A percentile compares a stretch with the other conserved stretches of the same genome.
Evolutionary conservation across 2,113 vertebrate species (phyloP).

Genomic region (Thomomys bottae): DNA sequence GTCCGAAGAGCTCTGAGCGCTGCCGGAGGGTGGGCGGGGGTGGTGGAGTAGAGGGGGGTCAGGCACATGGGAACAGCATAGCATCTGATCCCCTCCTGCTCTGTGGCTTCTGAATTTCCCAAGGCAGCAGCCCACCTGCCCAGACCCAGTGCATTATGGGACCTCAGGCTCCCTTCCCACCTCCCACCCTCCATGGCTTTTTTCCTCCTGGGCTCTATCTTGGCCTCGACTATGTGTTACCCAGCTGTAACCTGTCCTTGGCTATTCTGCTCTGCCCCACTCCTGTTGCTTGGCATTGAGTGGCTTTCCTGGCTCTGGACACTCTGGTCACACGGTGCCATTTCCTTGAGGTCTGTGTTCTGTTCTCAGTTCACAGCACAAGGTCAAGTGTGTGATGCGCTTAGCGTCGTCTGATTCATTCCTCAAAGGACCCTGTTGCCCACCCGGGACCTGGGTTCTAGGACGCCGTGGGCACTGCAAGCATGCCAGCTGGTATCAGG

Average conservation of each 20-base stretch:
- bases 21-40: no score
- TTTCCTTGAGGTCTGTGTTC: not conserved
- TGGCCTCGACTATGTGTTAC: no score
- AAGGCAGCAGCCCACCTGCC: not conserved
- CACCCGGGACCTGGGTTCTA: rapidly evolving
- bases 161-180: rapidly evolving
- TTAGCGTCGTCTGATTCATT: not conserved
- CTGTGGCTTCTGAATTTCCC: not conserved
- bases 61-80: not conserved
- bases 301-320: not conserved
- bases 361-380: not conserved
- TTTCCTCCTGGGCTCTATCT: not conserved
- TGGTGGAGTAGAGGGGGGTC: not conserved
- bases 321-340: not conserved
- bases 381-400: not conserved
- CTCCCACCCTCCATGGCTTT: no score
- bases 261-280: not conserved
- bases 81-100: not conserved
- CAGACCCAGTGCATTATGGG: not conserved
- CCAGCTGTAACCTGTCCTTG: not conserved
- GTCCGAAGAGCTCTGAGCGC: not conserved
- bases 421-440: not conserved
- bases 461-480: not conserved
- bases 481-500: not conserved
- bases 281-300: not conserved